These are phyloP conservation scores for Cliona cf. orientalis DNA, from an alignment of 37 sponge, comb jelly and placozoan species.

Conservation along the genomic window DNA sequence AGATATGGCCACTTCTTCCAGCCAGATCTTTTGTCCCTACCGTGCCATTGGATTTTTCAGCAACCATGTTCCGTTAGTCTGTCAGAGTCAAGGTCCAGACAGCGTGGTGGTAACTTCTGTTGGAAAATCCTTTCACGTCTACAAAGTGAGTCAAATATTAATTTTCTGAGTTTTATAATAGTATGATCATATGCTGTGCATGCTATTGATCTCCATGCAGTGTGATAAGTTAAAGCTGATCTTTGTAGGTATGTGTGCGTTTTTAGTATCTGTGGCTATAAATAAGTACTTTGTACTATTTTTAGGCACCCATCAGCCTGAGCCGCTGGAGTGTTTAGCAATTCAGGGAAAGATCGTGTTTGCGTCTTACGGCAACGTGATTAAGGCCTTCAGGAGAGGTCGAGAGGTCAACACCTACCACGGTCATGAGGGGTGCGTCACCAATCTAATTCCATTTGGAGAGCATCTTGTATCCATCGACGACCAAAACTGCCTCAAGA, in stretches of 20 bases:
- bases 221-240: slow-evolving; percentile 77
- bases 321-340: slow-evolving; percentile 65
- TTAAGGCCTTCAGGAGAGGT: slow-evolving; percentile 73
- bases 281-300: neutral
- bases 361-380: slow-evolving; percentile 39
- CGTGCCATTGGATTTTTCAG: slow-evolving; percentile 87
- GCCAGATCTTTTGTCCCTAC: slow-evolving; percentile 80
- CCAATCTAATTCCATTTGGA: slow-evolving; percentile 78
- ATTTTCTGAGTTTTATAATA: no score
- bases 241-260: slow-evolving; percentile 55
- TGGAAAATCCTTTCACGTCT: slow-evolving; percentile 77
- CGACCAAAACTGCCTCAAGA: slow-evolving; percentile 57
- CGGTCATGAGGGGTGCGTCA: slow-evolving; percentile 63
- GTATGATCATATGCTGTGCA: no score
- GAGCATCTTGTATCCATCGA: slow-evolving; percentile 89
- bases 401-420: slow-evolving; percentile 44
- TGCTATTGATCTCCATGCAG: no score
- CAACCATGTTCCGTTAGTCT: slow-evolving; percentile 75
- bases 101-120: slow-evolving; percentile 73
- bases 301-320: slow-evolving; percentile 51
- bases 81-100: slow-evolving; percentile 48
- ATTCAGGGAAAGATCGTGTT: slow-evolving; percentile 43
- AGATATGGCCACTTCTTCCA: slow-evolving; percentile 6
- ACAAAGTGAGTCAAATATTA: slow-evolving; percentile 60
- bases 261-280: neutral